Percentiles rank a stretch among this genome's conserved stretches.
phyloP scores from a whole-genome alignment of 2,888 invertebrate genomes.

The Petrolisthes manimaculis region DNA sequence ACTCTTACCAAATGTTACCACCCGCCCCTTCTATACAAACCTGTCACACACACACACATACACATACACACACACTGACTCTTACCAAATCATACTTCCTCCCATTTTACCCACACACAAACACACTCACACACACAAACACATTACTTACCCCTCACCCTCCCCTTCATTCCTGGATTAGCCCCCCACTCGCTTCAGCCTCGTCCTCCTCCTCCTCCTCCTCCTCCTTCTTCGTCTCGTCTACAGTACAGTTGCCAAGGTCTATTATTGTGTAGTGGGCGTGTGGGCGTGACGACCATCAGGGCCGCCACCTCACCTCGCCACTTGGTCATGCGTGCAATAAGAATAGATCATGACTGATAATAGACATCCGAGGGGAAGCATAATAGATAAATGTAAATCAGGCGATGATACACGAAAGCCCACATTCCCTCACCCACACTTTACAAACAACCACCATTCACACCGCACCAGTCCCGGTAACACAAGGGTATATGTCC shows the following conservation, averaged over 20 bases:
- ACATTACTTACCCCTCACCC: conserved; percentile 23
- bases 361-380: conserved; percentile 18
- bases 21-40: no score
- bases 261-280: conserved; percentile 25
- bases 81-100: no score
- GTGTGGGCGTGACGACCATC: not conserved
- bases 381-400: conserved; percentile 42
- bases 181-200: not conserved
- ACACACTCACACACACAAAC: not conserved
- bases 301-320: not conserved
- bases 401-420: conserved; percentile 42
- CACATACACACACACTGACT: no score
- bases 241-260: conserved; percentile 21
- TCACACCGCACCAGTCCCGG: conserved; percentile 42
- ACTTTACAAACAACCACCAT: conserved; percentile 57
- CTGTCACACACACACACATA: no score
- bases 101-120: no score
- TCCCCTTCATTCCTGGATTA: not conserved
- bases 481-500: conserved; percentile 3
- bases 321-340: not conserved
- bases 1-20: no score
- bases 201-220: not conserved
- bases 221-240: conserved; percentile 1
- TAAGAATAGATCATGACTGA: conserved; percentile 28
- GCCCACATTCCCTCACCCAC: conserved; percentile 51